These are phyloP conservation scores for Mactromeris polynyma DNA, from an alignment of 2,888 invertebrate genomes.

Conservation along the genomic window DNA sequence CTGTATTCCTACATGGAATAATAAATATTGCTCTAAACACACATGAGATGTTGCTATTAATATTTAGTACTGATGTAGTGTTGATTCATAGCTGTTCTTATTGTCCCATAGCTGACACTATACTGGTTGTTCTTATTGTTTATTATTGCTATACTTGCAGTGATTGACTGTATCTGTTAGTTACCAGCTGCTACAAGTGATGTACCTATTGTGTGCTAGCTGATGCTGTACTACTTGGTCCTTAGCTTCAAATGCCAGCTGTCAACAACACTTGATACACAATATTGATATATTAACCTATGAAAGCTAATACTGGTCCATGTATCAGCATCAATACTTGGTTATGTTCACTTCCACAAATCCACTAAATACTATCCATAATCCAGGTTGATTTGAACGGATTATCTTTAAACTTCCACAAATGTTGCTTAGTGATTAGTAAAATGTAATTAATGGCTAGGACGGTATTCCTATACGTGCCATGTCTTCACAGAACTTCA, in stretches of 20 bases:
- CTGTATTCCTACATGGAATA: no score
- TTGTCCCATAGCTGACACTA: neutral
- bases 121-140: no score
- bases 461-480: slow-evolving; percentile 69
- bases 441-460: slow-evolving; percentile 66
- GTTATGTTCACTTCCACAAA: neutral
- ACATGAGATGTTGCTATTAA: no score
- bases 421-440: slow-evolving; percentile 45
- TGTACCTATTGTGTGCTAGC: neutral
- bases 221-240: neutral
- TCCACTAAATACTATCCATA: neutral
- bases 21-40: no score
- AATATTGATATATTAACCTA: no score
- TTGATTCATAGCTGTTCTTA: neutral
- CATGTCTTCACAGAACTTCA: slow-evolving; percentile 87
- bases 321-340: neutral
- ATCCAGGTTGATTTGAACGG: neutral
- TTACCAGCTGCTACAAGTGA: no score
- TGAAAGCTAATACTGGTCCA: no score
- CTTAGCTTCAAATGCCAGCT: neutral
- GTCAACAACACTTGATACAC: no score
- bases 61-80: no score
- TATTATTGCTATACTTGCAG: no score
- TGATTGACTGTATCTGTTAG: no score
- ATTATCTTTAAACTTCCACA: neutral